Conservation (phyloP, 2,888 invertebrate species). For the Heterodera filipjevi region DNA sequence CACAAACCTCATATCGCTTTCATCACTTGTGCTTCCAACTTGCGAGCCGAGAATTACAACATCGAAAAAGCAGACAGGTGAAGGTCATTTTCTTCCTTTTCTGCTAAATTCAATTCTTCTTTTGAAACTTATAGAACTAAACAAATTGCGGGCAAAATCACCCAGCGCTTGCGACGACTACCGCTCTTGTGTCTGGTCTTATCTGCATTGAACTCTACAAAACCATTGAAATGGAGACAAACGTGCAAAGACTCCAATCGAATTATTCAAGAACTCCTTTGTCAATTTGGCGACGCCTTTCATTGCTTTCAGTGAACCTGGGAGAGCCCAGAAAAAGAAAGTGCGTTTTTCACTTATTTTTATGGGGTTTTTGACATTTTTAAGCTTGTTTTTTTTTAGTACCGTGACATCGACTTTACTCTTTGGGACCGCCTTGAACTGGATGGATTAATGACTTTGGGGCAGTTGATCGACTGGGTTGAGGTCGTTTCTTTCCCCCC, state of each 20-base stretch:
- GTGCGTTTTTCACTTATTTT: no score
- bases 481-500: slow-evolving; percentile 70
- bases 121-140: slow-evolving; percentile 68
- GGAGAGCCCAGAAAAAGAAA: slow-evolving; percentile 78
- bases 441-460: slow-evolving; percentile 73
- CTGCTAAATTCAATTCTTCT: slow-evolving; percentile 41
- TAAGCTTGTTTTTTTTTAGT: no score
- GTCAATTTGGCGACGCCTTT: slow-evolving; percentile 93
- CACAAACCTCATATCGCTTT: slow-evolving; percentile 96
- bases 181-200: slow-evolving; percentile 88
- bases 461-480: slow-evolving; percentile 91
- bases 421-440: slow-evolving; percentile 97
- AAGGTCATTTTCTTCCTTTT: no score
- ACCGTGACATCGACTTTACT: slow-evolving; percentile 90
- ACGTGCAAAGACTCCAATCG: slow-evolving; percentile 68
- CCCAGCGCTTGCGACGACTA: slow-evolving; percentile 98
- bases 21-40: slow-evolving; percentile 93
- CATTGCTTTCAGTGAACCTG: slow-evolving; percentile 93
- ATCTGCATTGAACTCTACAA: slow-evolving; percentile 83
- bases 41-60: slow-evolving; percentile 93
- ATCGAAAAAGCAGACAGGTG: slow-evolving; percentile 89
- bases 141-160: slow-evolving; percentile 95
- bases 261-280: slow-evolving; percentile 89
- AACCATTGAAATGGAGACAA: slow-evolving; percentile 55
- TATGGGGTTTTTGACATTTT: no score